Evolutionary conservation across 2,113 vertebrate species (phyloP).

Genomic region (Prolemur simus): DNA sequence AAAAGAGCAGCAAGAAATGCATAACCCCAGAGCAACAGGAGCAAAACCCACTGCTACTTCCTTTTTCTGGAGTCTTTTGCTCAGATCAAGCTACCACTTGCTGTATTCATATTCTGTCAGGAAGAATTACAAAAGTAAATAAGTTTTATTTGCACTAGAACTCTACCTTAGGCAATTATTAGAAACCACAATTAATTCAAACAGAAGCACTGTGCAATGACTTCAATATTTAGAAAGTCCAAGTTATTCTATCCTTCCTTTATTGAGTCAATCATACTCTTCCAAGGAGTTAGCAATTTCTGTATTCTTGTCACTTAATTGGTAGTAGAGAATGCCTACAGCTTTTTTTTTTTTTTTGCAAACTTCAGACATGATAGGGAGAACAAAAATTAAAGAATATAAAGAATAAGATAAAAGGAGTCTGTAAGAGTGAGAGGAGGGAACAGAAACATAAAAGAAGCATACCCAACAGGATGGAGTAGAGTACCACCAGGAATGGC

Average conservation of each 20-base stretch:
- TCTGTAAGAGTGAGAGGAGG: neutral
- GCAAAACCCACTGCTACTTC: neutral
- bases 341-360: neutral
- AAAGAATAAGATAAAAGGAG: neutral
- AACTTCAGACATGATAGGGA: neutral
- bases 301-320: neutral
- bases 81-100: neutral
- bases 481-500: neutral
- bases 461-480: no score
- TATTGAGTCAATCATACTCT: neutral
- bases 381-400: neutral
- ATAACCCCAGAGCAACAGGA: neutral
- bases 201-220: neutral
- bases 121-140: conserved; percentile 19
- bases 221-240: neutral
- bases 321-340: neutral
- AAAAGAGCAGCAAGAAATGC: neutral
- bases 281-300: neutral
- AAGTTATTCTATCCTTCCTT: neutral
- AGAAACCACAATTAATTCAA: neutral
- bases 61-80: neutral
- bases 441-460: neutral
- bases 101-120: neutral
- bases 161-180: neutral
- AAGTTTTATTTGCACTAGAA: neutral